Evolutionary conservation across 2,888 invertebrate species (phyloP), one percentile per base, ranked within the genome.

Genomic region (Orthonevra nobilis): DNA sequence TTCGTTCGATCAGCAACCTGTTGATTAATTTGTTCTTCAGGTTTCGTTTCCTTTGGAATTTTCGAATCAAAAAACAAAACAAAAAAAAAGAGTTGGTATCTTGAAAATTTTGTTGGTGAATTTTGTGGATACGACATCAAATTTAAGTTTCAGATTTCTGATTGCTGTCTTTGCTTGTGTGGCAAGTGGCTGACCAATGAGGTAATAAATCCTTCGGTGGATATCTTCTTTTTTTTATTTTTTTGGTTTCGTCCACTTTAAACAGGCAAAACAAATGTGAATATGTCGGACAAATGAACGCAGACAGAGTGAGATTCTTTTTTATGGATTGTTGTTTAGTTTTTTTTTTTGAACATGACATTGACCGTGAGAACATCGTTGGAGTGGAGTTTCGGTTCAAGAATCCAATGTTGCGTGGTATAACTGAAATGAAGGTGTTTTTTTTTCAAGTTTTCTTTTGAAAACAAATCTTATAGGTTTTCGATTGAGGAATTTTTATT

Each of bases 1-100:
- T 60, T 73, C 38, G 54, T 58, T 36, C 46, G 79, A 54, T 79
- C 79, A 79, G 66, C 79, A 79, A 79, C 79, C 79, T 79, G 79
- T 79, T 79, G 79, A 79, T 73, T 79, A 79, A 79, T 79, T 73
- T 79, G 72, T 73, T 79, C 50, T 64, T 79, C 73, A 73, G 72
- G 79, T 79, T 73, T 79, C 61, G 68, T 73, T 79, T 73, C 79
- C 73, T 61, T 68, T 40, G 73, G 64, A 64, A 64, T 77, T 64
- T 15, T 68, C 48, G 28, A 28, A 15, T n/a, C n/a, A n/a, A n/a
- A n/a, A n/a, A n/a, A n/a, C n/a, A n/a, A 5, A 3, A 6, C 2
- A 23, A 7, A 10, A 40, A 12, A 40, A 58, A 60, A 60, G 26
- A 42, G n/a, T 63, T 42, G 12, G 44, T 72, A 42, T 50, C 58